Percentiles rank a stretch among this genome's conserved stretches.
These are phyloP conservation scores for Psittacara wagleri DNA, from an alignment of 2,113 vertebrate genomes.

Conservation along the genomic window DNA sequence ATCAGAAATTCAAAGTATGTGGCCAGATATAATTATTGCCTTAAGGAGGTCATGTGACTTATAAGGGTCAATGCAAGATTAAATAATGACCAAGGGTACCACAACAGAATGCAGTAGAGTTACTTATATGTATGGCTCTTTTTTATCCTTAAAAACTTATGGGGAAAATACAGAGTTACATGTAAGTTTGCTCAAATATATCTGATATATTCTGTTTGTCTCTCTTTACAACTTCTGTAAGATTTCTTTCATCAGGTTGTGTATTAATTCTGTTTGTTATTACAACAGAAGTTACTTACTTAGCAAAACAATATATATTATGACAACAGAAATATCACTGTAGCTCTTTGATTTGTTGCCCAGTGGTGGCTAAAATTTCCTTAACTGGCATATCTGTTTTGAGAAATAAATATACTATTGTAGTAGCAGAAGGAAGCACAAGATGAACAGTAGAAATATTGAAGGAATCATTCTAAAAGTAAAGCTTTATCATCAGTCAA, in stretches of 20 bases:
- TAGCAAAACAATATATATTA: background rate
- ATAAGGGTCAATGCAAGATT: background rate
- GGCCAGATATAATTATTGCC: background rate
- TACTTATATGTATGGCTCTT: background rate
- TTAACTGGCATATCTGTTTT: background rate
- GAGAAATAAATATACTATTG: background rate
- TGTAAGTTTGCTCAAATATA: background rate
- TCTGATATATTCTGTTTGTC: background rate
- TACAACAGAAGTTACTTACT: background rate
- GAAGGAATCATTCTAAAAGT: background rate
- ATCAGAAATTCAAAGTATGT: background rate
- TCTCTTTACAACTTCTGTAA: background rate
- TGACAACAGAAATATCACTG: background rate
- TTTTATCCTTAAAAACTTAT: background rate
- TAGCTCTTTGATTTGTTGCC: background rate
- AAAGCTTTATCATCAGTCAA: background rate
- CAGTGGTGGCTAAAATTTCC: background rate
- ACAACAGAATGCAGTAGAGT: background rate
- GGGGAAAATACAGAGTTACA: background rate
- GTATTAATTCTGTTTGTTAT: background rate
- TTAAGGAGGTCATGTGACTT: background rate
- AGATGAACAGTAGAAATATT: background rate
- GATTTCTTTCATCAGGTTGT: background rate
- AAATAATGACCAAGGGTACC: background rate
- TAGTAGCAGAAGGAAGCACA: background rate